These are phyloP conservation scores for Agapornis roseicollis DNA, from an alignment of 2,113 vertebrate species.

Conservation along the genomic window DNA sequence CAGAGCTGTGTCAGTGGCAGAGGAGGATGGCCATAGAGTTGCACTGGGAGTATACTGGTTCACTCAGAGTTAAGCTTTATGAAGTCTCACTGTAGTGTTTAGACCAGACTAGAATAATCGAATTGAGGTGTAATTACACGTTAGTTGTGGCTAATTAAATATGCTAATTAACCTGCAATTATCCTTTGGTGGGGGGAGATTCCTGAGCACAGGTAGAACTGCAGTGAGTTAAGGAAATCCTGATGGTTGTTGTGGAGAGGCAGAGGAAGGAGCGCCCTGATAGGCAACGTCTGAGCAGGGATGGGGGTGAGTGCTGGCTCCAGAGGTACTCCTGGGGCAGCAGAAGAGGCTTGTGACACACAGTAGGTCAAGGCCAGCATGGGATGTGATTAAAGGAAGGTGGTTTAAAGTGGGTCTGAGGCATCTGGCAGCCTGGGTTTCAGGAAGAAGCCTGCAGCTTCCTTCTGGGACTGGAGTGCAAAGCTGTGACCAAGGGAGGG, in stretches of 20 bases:
- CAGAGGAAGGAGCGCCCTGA: background rate
- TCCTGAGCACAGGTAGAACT: conserved; percentile 8
- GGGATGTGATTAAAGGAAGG: fast-evolving
- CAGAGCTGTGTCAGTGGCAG: background rate
- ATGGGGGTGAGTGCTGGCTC: background rate
- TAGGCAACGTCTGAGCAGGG: background rate
- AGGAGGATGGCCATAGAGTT: background rate
- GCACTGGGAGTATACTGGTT: fast-evolving
- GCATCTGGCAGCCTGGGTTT: background rate
- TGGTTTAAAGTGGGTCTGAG: background rate
- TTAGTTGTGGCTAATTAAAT: conserved; percentile 32
- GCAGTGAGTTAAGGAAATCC: background rate
- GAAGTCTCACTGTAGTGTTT: background rate
- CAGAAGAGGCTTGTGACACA: background rate
- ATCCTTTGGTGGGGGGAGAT: background rate
- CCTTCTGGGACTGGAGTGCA: background rate
- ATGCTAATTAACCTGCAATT: conserved; percentile 19
- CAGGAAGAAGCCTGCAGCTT: background rate
- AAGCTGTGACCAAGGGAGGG: background rate
- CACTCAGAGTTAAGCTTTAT: background rate
- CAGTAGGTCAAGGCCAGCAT: background rate
- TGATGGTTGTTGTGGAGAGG: background rate
- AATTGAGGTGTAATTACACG: conserved; percentile 28
- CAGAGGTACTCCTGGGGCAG: background rate
- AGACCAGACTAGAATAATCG: conserved; percentile 18